Base-by-base conservation (phyloP, 2,888 invertebrate genomes). In the Biston betularia region DNA sequence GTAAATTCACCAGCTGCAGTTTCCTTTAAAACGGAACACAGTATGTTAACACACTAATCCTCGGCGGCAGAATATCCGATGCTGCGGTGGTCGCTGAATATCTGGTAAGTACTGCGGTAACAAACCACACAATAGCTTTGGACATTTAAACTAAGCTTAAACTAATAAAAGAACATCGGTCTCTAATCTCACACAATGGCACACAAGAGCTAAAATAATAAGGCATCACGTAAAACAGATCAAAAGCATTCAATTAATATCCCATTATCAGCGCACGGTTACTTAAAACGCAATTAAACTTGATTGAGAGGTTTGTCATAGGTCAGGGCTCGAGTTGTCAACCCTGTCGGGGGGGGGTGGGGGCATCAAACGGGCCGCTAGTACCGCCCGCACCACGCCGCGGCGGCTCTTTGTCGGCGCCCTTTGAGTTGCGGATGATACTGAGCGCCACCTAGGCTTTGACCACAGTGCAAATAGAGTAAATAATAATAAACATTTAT, bases 351-450 rank as follows among this genome's bases (percentile, higher is more conserved):
- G 80, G 9, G 80, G 9, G 86, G 88, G 86, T 80, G 86, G 86
- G 82, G 84, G 85, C 85, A 85, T 89, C 89, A 89, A 90, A 87
- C 85, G 89, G 88, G 88, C 90, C 91, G 90, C 91, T 91, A 92
- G 91, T 90, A 86, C 92, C 91, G 90, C 89, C 90, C 90, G 90
- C 87, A 87, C 88, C 84, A 86, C 86, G 84, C 81, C 80, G 84
- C 89, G 84, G 88, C 89, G 87, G 80, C 83, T 79, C 93, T 93
- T 93, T 93, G 93, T 92, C 93, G 93, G 93, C 91, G 78, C 83
- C 92, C 92, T 93, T 92, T 93, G 92, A 92, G 86, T 83, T 81
- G 82, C 83, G 84, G 87, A 85, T 88, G 89, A 89, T 88, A 88
- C 83, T 81, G 77, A 79, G 79, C 82, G 83, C 84, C 85, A 81